Conservation (phyloP, 2,113 vertebrate genomes). For the Lycaon pictus region DNA sequence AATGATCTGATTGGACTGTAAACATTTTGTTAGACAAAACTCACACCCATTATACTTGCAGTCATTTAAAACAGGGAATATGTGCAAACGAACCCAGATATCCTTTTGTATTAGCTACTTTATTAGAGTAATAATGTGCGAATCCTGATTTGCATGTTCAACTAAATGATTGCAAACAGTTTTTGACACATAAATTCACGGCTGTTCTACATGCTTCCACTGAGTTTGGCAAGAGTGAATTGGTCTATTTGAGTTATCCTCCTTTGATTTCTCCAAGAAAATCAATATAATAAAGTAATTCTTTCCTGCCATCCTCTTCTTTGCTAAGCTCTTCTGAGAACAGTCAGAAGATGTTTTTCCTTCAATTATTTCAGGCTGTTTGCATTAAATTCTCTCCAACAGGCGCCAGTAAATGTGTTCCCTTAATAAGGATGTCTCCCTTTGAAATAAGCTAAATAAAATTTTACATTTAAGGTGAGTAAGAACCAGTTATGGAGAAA, state of each 20-base stretch:
- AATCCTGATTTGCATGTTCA: slow-evolving; percentile 85
- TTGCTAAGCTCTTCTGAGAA: slow-evolving; percentile 92
- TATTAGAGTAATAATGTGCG: slow-evolving; percentile 86
- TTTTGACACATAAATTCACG: slow-evolving; percentile 92
- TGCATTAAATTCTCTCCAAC: slow-evolving; percentile 93
- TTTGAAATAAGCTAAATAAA: slow-evolving; percentile 94
- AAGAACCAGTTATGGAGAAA: slow-evolving; percentile 95
- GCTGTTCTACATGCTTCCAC: slow-evolving; percentile 86
- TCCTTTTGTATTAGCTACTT: slow-evolving; percentile 77
- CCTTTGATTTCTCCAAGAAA: slow-evolving; percentile 93
- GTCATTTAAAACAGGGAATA: slow-evolving; percentile 68
- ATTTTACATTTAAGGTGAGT: slow-evolving; percentile 95
- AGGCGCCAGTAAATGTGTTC: slow-evolving; percentile 87
- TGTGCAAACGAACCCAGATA: slow-evolving; percentile 73
- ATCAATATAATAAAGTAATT: slow-evolving; percentile 98
- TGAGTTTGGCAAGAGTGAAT: slow-evolving; percentile 90
- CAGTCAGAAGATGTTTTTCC: slow-evolving; percentile 91
- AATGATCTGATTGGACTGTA: slow-evolving; percentile 77
- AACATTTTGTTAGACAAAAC: slow-evolving; percentile 78
- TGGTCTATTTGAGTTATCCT: slow-evolving; percentile 94
- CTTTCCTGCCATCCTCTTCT: slow-evolving; percentile 91
- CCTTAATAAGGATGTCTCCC: slow-evolving; percentile 90
- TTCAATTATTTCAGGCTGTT: slow-evolving; percentile 97
- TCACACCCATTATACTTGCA: slow-evolving; percentile 46
- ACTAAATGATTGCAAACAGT: slow-evolving; percentile 90